Percentiles rank a stretch among this genome's conserved stretches.
Evolutionary conservation across 2,113 vertebrate genomes (phyloP).

Genomic region (Upupa epops): DNA sequence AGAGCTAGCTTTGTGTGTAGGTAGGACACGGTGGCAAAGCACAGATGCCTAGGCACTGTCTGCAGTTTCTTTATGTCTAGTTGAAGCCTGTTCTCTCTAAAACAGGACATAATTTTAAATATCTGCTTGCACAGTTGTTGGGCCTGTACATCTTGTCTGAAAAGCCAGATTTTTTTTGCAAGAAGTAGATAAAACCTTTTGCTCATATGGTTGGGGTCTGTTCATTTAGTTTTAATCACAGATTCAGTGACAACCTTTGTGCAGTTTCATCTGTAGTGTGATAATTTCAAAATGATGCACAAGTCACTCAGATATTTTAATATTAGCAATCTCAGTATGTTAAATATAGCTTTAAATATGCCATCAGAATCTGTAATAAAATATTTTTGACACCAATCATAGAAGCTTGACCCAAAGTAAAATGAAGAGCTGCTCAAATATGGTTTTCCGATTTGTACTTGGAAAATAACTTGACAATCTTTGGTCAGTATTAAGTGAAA

Average conservation of each 20-base stretch:
- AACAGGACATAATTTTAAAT: not conserved
- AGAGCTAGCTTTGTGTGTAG: not conserved
- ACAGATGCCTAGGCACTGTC: accelerated
- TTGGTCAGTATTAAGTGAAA: not conserved
- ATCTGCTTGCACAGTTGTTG: not conserved
- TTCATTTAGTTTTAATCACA: not conserved
- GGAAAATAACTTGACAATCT: not conserved
- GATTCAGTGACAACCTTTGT: not conserved
- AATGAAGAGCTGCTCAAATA: not conserved
- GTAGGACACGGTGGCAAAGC: not conserved
- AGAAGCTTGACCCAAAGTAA: not conserved
- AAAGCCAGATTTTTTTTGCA: not conserved
- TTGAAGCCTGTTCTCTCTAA: not conserved
- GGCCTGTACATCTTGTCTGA: not conserved
- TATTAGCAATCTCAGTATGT: not conserved
- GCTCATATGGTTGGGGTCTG: not conserved
- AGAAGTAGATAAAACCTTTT: not conserved
- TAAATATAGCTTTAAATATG: not conserved
- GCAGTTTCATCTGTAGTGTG: not conserved
- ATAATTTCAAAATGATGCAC: not conserved
- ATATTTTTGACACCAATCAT: not conserved
- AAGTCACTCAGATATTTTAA: not conserved
- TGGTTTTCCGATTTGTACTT: not conserved
- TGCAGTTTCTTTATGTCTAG: not conserved
- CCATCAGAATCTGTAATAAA: not conserved